These are phyloP conservation scores for Halichondria panicea DNA, from an alignment of 37 sponge, comb jelly and placozoan genomes.

Conservation along the genomic window DNA sequence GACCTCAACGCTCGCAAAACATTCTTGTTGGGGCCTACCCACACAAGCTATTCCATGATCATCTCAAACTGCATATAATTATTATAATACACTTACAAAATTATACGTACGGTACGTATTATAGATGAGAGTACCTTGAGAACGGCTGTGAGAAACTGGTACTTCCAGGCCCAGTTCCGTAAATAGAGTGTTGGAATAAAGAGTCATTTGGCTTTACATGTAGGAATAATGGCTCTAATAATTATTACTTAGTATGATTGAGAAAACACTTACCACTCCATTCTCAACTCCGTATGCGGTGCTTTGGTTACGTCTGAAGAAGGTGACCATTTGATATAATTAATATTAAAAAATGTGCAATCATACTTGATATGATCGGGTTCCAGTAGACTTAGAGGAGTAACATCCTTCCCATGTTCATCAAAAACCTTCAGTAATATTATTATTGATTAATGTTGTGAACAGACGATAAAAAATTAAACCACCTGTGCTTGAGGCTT, in stretches of 20 bases:
- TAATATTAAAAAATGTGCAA: too few relatives aligned
- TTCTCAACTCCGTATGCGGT: conserved; percentile 12
- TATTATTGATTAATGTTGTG: background rate
- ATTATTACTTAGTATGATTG: background rate
- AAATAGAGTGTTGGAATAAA: conserved; percentile 19
- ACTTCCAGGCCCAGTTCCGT: conserved; percentile 6
- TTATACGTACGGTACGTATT: background rate
- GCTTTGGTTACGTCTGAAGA: conserved; percentile 40
- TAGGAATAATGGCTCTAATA: background rate
- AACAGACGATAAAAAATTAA: too few relatives aligned
- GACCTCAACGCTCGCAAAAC: too few relatives aligned
- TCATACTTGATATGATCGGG: conserved; percentile 41
- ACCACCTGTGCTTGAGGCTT: conserved; percentile 48
- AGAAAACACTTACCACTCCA: conserved; percentile 10
- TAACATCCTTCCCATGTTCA: conserved; percentile 83
- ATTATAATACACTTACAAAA: background rate
- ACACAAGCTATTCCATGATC: too few relatives aligned
- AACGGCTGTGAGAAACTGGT: conserved; percentile 32
- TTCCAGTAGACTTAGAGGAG: conserved; percentile 63
- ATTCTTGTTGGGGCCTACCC: too few relatives aligned
- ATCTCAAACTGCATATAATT: background rate
- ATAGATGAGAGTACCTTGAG: background rate
- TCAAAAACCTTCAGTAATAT: conserved; percentile 62
- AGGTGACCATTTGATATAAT: background rate
- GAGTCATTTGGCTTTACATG: conserved; percentile 5